Base-by-base conservation (phyloP, 2,888 invertebrate species). In the Nudaria mundana region DNA sequence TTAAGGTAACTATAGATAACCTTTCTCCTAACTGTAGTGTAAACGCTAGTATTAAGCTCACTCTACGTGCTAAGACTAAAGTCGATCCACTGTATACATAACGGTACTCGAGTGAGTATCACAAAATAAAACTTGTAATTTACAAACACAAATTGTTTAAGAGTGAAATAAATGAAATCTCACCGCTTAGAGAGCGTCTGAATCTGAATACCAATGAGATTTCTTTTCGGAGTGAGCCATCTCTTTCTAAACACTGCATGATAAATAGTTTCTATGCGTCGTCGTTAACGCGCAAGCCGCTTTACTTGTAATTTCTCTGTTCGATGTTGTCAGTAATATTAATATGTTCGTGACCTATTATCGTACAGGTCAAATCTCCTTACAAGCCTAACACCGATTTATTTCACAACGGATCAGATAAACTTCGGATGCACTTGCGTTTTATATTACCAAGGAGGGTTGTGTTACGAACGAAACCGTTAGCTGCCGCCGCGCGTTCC, bases 141-240 rank as follows among this genome's bases (percentile, higher is more conserved):
- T 76, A 81, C 72, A 81, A 79, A 82, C 74, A 77, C 67, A 77
- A 79, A 81, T 78, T 79, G 79, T 81, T 81, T 72, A 71, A 74
- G 67, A 76, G 71, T 71, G 70, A 75, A 78, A 79, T 80, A 79
- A 81, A 82, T 77, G 78, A 76, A 81, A 74, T 68, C 63, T 54
- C 63, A 61, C 67, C 63, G 61, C 52, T 55, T 57, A 55, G 60
- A 52, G 63, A 63, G 63, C 61, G 62, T 54, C 61, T 70, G 81
- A 77, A 86, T 86, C 61, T 70, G 81, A 77, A 86, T 86, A 83
- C 81, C 79, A 83, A 86, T 81, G 77, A 81, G 79, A 69, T 74
- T 77, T 76, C 76, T 78, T 79, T 81, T 76, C 66, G 54, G 69
- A 81, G 80, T 81, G 77, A 81, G 77, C 79, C 78, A 81, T 79